These are phyloP conservation scores for Lamprotornis superbus DNA, from an alignment of 2,113 vertebrate genomes.

Conservation along the genomic window DNA sequence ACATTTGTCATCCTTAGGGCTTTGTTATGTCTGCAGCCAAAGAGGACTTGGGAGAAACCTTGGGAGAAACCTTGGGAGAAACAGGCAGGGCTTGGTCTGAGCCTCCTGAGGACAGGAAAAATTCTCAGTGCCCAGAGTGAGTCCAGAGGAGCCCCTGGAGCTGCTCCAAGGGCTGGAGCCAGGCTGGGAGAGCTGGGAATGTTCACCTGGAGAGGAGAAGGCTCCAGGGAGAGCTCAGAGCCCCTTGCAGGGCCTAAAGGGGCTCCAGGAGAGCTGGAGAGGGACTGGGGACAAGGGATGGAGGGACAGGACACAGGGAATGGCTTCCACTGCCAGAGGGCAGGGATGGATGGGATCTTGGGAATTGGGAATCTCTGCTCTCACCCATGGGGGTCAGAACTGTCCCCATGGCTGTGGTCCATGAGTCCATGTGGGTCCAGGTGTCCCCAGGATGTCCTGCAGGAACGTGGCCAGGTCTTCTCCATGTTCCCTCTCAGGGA, in stretches of 20 bases:
- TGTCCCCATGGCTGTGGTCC: background rate
- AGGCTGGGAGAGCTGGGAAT: background rate
- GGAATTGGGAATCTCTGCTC: background rate
- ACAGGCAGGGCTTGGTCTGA: background rate
- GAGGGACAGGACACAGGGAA: background rate
- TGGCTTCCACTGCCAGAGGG: background rate
- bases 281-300: background rate
- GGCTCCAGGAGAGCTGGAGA: background rate
- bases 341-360: background rate
- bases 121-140: background rate
- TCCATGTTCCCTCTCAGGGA: rapidly evolving
- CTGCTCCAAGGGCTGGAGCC: background rate
- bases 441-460: background rate
- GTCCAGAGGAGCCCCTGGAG: rapidly evolving
- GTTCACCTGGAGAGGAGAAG: background rate
- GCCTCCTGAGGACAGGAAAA: background rate
- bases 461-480: background rate
- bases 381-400: background rate
- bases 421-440: background rate
- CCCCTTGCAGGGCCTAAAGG: background rate
- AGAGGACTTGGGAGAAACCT: background rate
- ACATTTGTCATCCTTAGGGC: rapidly evolving
- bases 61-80: background rate
- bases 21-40: rapidly evolving
- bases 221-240: background rate